Conservation (phyloP, 2,888 invertebrate species). For the Siphlonurus alternatus region DNA sequence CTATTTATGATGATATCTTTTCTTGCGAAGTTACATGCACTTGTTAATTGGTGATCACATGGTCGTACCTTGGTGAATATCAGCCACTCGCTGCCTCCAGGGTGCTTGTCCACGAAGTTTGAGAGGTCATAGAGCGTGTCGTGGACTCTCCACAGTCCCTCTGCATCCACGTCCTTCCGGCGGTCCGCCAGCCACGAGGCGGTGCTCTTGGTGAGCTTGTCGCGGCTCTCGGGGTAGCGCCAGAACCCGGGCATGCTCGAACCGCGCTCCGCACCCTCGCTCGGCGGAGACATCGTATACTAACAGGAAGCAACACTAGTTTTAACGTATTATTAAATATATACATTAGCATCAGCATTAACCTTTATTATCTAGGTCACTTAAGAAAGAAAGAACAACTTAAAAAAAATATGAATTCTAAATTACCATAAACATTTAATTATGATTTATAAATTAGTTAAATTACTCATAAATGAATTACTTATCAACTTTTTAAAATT, state of each 20-base stretch:
- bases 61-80: slow-evolving; percentile 22
- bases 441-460: no score
- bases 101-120: slow-evolving; percentile 61
- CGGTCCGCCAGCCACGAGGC: slow-evolving; percentile 46
- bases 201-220: slow-evolving; percentile 29
- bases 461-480: no score
- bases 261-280: neutral
- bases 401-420: no score
- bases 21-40: neutral
- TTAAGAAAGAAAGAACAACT: no score
- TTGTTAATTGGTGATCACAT: neutral
- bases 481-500: no score
- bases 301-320: no score
- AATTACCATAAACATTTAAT: no score
- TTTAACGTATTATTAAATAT: no score
- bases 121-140: slow-evolving; percentile 70
- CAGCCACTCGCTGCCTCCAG: slow-evolving; percentile 69
- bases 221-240: slow-evolving; percentile 33
- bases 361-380: no score
- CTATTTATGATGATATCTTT: neutral
- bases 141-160: slow-evolving; percentile 61
- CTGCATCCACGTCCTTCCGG: slow-evolving; percentile 48
- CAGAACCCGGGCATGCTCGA: slow-evolving; percentile 20
- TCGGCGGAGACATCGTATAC: neutral
- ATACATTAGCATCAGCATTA: no score